phyloP scores from a whole-genome alignment of 23 tunicate species.

The Oikopleura albicans region DNA sequence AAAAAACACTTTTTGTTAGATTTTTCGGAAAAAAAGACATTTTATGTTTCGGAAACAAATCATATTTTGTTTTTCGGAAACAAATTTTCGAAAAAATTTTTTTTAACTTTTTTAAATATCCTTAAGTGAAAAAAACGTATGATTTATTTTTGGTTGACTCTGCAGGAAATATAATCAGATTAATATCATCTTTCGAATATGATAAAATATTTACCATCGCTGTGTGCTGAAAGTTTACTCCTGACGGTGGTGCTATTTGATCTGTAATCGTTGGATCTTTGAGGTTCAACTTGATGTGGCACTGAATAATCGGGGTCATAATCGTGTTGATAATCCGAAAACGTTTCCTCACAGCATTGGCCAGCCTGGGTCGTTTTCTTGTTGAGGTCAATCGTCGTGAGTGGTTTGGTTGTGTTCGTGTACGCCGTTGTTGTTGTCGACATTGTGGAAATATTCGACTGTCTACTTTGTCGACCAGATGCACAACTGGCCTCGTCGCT shows the following conservation, averaged over 20 bases:
- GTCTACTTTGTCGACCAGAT: neutral
- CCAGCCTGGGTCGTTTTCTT: neutral
- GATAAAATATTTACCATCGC: neutral
- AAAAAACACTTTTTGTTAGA: too few relatives aligned
- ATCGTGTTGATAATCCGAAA: neutral
- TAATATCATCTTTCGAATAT: too few relatives aligned
- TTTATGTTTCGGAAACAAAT: too few relatives aligned
- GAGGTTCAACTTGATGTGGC: neutral
- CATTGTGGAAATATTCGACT: neutral
- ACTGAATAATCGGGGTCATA: neutral
- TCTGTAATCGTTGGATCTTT: neutral
- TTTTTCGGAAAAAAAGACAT: too few relatives aligned
- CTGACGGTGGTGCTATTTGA: conserved; percentile 3
- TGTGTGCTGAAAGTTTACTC: neutral
- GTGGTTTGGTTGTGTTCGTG: neutral
- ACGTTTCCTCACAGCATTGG: neutral
- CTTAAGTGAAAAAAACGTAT: too few relatives aligned
- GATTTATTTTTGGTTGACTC: too few relatives aligned
- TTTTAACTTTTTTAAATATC: too few relatives aligned
- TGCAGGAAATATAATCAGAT: too few relatives aligned
- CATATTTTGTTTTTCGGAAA: too few relatives aligned
- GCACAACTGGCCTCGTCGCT: neutral
- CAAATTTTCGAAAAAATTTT: too few relatives aligned
- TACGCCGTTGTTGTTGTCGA: neutral
- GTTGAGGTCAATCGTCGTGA: neutral